Base-by-base conservation (phyloP, 1,140 invertebrate genomes). In the Drosophila dunni region DNA sequence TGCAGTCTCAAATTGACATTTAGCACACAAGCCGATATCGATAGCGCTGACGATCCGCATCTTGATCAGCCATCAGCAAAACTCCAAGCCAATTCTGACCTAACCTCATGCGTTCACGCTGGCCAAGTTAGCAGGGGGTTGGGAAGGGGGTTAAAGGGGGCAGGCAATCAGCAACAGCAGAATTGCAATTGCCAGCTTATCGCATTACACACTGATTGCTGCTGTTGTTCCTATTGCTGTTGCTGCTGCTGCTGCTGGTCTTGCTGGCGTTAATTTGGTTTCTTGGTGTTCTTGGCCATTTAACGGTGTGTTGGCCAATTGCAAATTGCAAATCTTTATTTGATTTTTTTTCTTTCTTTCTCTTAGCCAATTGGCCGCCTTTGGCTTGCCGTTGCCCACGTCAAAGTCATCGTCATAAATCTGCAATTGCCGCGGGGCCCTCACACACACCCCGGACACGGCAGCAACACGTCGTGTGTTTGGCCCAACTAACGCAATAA, bases 1-100 rank as follows among this genome's bases (percentile, higher is more conserved):
- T 51, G 65, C 58, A 78, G 60, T 78, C 89, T 81, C 84, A 89
- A 89, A 89, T 81, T 89, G 85, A 89, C 84, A 89, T 89, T 89
- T 89, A 88, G 83, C 83, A 83, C 83, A 88, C 75, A 69, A 69
- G 8, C 33, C 56, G 8, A 56, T 54, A 24, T 48, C 54, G 42
- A 34, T 69, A 24, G 36, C 54, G 34, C n/a, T 69, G 36, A 36
- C 61, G 45, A 71, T 67, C 48, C 17, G 20, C 51, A 60, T 70
- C 57, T 38, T 36, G 9, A 11, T 17, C 50, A 63, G 60, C 34
- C 13, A 11, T 17, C 50, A 63, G 60, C 53, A 40, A 40, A 40
- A 29, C 24, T 11, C 33, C 20, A 9, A 34, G 61, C n/a, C 57
- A 63, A 53, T 58, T 40, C 42, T 88, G 84, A 88, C 83, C 80